Base-by-base conservation (phyloP, 2,888 invertebrate species). In the Dasypolia templi region DNA sequence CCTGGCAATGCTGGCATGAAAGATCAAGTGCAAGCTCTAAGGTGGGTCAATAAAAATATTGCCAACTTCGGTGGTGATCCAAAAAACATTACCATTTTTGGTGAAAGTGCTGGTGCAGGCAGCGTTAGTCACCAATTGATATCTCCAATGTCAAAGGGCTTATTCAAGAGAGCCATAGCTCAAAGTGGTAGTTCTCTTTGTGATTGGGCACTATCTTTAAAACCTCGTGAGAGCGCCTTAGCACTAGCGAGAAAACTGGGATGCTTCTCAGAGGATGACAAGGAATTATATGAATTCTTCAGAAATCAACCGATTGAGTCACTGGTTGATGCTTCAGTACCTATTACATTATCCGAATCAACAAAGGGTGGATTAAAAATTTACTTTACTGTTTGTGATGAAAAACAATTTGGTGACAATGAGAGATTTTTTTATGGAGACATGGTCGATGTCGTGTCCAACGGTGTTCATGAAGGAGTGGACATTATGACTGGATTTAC, bases 401-500 rank as follows among this genome's bases (percentile, higher is more conserved):
- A 93, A 81, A 89, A 89, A 53, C 58, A 87, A 46, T 92, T 92
- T 72, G 90, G 81, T 7, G 67, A 85, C 9, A 87, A 79, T 11
- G 92, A 92, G 75, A 87, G 86, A 64, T 93, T 90, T 81, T 93
- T 90, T 78, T 84, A 84, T n/a, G 91, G 89, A 29, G 84, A 91
- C 39, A 58, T 89, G 0, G 72, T 81, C 62, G 93, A 96, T 51
- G 89, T 91, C 35, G 81, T 95, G 26, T 92, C 94, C 75, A 90
- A 94, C 22, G 97, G 97, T n/a, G 94, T 94, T 29, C 93, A 97
- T 55, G 87, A 91, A 62, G 91, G 87, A 22, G 94, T 97, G 1
- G 97, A 98, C 0, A 96, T 98, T 91, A 97, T 98, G 91, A 94
- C 97, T 14, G 98, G 98, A 17, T 91, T 97, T 6, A 98, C 97